Base-by-base conservation (phyloP, 1,140 invertebrate species). In the Ruditapes philippinarum region DNA sequence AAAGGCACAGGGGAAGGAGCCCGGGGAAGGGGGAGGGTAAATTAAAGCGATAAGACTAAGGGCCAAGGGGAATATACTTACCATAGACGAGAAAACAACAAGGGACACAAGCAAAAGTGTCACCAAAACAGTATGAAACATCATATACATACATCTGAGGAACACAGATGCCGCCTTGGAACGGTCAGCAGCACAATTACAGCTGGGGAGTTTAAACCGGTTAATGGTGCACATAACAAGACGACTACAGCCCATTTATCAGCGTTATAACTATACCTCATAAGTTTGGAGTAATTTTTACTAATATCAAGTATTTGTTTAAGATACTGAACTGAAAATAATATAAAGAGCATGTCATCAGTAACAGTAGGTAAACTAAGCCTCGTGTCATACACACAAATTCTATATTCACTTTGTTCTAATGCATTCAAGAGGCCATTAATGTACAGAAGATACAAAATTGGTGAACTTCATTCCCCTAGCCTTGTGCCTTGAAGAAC, bases 361-460 rank as follows among this genome's bases (percentile, higher is more conserved):
- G 57, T 33, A 9, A 65, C 80, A 9, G 54, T n/a, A 25, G 62
- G 54, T 22, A 17, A 42, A 38, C 57, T 68, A 17, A 83, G 22
- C 11, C 22, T 54, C 19, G 22, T 85, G 57, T 73, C 31, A 70
- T 85, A 73, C 17, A 85, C 42, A 54, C 42, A 70, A 7, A 85
- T 42, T 19, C 62, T 33, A 54, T 73, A 22, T 42, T 33, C 40
- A 73, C 25, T 42, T 49, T 80, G 4, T n/a, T 80, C 17, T 31
- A 11, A 25, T 54, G 49, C n/a, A 25, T 80, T 38, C 5, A 80
- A 22, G 9, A 80, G 78, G 19, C 78, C 78, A 54, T 80, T 54
- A 1, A 80, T 80, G 31, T 42, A 80, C 14, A 54, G 1, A 14
- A 80, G 45, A 33, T 80, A 80, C 42, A 80, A 33, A 28, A 80